A percentile compares a stretch with the other conserved stretches of the same genome.
phyloP scores from a whole-genome alignment of 2,888 invertebrate species.

The Sarcophaga caerulescens region DNA sequence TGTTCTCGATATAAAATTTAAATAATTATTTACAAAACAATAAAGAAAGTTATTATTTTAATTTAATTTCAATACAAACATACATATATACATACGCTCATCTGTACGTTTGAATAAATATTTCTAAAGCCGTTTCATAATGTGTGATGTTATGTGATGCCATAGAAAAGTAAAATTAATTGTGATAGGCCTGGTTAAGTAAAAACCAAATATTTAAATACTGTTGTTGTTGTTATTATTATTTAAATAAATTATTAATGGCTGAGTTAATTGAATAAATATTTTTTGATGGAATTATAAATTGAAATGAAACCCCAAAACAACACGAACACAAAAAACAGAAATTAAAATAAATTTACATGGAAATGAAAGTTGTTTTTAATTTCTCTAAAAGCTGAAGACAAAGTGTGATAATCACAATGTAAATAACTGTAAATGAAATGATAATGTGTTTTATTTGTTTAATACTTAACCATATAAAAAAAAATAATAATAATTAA shows the following conservation, averaged over 20 bases:
- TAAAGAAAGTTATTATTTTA: constrained; percentile 39
- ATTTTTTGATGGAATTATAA: constrained; percentile 52
- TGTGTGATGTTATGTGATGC: not conserved
- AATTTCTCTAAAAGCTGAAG: not conserved
- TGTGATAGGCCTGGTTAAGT: not conserved
- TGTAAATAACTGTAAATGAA: not conserved
- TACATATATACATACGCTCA: not conserved
- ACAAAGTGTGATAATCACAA: not conserved
- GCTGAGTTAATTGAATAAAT: constrained; percentile 60
- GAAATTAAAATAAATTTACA: too few species aligned
- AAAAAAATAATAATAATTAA: too few species aligned
- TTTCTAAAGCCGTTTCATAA: not conserved
- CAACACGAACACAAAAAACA: too few species aligned
- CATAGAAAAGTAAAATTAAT: constrained; percentile 1
- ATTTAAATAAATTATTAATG: constrained; percentile 47
- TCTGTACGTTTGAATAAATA: not conserved
- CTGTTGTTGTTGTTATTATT: not conserved
- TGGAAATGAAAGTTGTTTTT: too few species aligned
- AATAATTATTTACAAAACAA: constrained; percentile 35
- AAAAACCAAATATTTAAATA: not conserved
- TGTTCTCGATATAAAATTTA: not conserved
- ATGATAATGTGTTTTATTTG: not conserved
- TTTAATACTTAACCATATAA: not conserved
- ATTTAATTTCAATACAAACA: not conserved
- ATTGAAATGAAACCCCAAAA: constrained; percentile 1